Evolutionary conservation across 2,888 invertebrate genomes (phyloP).

Genomic region (Dusona sp.): DNA sequence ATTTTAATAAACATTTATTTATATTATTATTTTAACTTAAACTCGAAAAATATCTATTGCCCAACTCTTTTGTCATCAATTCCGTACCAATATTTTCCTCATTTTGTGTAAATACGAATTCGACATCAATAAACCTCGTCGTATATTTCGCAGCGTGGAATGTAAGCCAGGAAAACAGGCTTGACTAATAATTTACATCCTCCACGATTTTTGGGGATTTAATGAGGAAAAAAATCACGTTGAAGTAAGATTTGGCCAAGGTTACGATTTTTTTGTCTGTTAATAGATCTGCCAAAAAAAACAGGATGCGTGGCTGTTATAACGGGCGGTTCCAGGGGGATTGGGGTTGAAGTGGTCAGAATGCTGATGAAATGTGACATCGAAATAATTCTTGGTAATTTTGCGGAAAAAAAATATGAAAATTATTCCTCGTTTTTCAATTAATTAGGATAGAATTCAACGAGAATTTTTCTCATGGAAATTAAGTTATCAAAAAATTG

Average conservation of each 20-base stretch:
- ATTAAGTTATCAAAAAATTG: no score
- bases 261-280: not conserved
- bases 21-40: not conserved
- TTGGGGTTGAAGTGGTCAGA: constrained; percentile 91
- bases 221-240: not conserved
- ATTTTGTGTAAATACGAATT: not conserved
- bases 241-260: not conserved
- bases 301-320: constrained; percentile 91
- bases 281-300: constrained; percentile 87
- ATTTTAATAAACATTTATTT: not conserved
- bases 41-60: not conserved
- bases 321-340: constrained; percentile 95
- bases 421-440: not conserved
- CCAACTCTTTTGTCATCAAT: not conserved
- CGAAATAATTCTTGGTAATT: constrained; percentile 90
- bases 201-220: not conserved
- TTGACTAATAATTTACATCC: not conserved
- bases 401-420: constrained; percentile 14
- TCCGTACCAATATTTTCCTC: not conserved
- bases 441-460: no score
- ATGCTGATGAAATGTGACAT: constrained; percentile 91
- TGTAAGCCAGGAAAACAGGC: not conserved
- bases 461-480: no score
- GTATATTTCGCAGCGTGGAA: not conserved
- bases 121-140: not conserved